Evolutionary conservation across 1,140 invertebrate genomes (phyloP), one percentile per base, ranked within the genome.

Genomic region (Penaeus indicus): DNA sequence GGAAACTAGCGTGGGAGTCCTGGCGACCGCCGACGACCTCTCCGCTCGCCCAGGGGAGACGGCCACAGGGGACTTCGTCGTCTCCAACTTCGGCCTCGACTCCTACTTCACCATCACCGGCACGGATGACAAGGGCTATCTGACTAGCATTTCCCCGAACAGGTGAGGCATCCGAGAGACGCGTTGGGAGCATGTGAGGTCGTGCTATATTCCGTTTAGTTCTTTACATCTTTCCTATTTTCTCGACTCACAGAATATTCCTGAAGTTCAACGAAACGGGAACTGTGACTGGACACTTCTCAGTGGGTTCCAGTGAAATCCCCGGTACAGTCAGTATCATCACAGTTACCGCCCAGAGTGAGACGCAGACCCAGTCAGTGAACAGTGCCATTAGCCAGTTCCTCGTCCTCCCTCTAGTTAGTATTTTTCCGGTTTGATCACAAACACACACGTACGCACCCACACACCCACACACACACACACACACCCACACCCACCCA

Each of bases 291-390:
- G 72, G 18, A 1, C 25, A 75, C 10, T 75, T 75, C n/a, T 38
- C 27, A 18, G 72, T 75, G 25, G 72, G 11, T 2, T 25, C 42
- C 72, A 75, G 8, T 8, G 72, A 75, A 32, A 75, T 10, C 5
- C 72, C 72, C 27, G 72, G 72, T 7, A 75, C 72, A 75, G 72
- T 75, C 25, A 75, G 72, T 27, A 75, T 38, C 21, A 38, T 75
- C 27, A 75, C 72, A 32, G 72, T 75, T 16, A 75, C 72, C 19
- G 72, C 72, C 72, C 72, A 75, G n/a, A 32, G 27, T 19, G 27
- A 32, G 5, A 75, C 27, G 0, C 72, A 75, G 19, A 75, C 25
- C 19, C 72, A 27, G 72, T 75, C 72, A 11, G 72, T 75, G 72
- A 75, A 75, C 72, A 75, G 72, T 5, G 72, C 72, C 27, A 38